These are phyloP conservation scores for Mesitornis unicolor DNA, from an alignment of 2,113 vertebrate genomes.

Conservation along the genomic window DNA sequence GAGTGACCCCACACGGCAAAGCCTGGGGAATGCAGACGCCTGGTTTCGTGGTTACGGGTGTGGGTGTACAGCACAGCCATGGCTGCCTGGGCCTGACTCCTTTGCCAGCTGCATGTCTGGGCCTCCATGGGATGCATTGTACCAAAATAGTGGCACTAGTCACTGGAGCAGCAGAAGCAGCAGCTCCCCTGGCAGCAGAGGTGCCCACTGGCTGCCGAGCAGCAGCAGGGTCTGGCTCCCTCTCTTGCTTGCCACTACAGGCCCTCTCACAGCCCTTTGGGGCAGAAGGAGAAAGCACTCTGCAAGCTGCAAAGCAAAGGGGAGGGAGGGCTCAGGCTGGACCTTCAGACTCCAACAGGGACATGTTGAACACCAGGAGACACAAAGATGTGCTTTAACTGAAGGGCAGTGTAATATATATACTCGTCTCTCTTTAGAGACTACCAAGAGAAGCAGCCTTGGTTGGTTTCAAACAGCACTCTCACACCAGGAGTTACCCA, in stretches of 20 bases:
- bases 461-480: not conserved
- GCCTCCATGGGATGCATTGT: accelerated
- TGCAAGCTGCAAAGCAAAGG: not conserved
- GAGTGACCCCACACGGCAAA: not conserved
- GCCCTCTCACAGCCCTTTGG: not conserved
- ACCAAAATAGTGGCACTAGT: not conserved
- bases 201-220: no score
- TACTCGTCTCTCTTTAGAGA: not conserved
- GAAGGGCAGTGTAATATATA: accelerated
- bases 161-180: no score
- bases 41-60: accelerated
- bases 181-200: no score
- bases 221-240: not conserved
- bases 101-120: not conserved
- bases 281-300: not conserved
- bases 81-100: not conserved
- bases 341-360: not conserved
- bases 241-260: accelerated
- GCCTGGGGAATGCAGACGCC: not conserved
- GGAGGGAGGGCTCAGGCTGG: accelerated
- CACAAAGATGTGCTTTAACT: not conserved
- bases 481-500: not conserved
- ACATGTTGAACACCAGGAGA: not conserved
- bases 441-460: not conserved
- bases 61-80: not conserved